Base-by-base conservation (phyloP, 2,113 vertebrate genomes). In the Pituophis catenifer region DNA sequence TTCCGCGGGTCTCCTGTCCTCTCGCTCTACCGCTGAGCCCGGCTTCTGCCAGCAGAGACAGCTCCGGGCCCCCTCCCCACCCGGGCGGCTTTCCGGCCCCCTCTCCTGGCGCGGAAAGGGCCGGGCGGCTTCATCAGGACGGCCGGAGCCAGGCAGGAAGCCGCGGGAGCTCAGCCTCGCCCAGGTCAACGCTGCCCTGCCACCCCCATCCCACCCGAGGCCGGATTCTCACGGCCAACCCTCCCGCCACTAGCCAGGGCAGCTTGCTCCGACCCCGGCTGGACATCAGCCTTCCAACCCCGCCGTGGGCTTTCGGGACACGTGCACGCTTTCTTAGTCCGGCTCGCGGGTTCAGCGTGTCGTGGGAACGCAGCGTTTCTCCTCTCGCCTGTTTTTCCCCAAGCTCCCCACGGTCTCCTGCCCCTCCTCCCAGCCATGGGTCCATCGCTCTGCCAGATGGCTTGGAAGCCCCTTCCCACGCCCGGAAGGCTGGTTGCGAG, bases 101-200 rank as follows among this genome's bases (percentile, higher is more conserved):
- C 21, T 81, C 87, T 48, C 91, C 33, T 59, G 2, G 58, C 38
- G 26, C 19, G 65, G 92, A 89, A 92, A 93, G 54, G 92, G 92
- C 54, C 88, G 92, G 88, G 29, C 75, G 29, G 92, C 58, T 50
- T 59, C 88, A 23, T 52, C 92, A 52, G 92, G 92, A 93, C 11
- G 65, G 62, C 92, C 89, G 92, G 92, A 93, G 92, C 92, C 92
- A 89, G 38, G 92, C 92, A 93, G 92, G 92, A 93, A 93, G 50
- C 54, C 9, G 23, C 33, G 5, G 19, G 26, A 33, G 21, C 33
- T 1, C 87, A 29, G 88, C 92, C 88, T 50, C 65, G 55, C 65
- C 50, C 10, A 38, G 92, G 88, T 93, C 88, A 89, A 13, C 54
- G 26, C 59, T 55, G 87, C 59, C 10, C n/a, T 2, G 44, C 44